Evolutionary conservation across 1,140 invertebrate species (phyloP).

Genomic region (Sitophilus oryzae): DNA sequence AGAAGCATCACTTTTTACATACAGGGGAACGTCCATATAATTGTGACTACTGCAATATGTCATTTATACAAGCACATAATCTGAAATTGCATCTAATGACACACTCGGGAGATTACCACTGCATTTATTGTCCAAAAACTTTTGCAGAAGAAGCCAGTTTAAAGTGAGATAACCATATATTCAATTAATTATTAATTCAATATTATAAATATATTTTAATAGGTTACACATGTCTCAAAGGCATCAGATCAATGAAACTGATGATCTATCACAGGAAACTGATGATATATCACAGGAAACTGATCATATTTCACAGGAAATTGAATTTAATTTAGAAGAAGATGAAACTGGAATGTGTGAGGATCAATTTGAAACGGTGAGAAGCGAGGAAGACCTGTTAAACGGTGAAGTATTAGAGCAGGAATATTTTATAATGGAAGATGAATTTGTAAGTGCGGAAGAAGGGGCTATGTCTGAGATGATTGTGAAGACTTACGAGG

Average conservation of each 20-base stretch:
- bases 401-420: neutral
- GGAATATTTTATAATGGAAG: neutral
- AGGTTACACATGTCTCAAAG: too few species aligned
- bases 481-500: neutral
- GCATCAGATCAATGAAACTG: too few species aligned
- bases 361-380: neutral
- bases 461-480: neutral
- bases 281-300: too few species aligned
- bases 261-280: too few species aligned
- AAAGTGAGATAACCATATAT: too few species aligned
- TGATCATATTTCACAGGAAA: neutral
- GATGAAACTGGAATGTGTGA: neutral
- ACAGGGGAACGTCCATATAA: slow-evolving; percentile 67
- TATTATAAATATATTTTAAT: too few species aligned
- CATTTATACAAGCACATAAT: slow-evolving; percentile 47
- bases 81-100: slow-evolving; percentile 33
- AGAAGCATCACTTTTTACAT: slow-evolving; percentile 53
- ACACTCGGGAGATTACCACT: slow-evolving; percentile 30
- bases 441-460: neutral
- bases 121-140: slow-evolving; percentile 27
- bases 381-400: neutral
- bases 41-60: slow-evolving; percentile 64
- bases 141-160: slow-evolving; percentile 30
- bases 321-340: too few species aligned
- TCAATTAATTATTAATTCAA: too few species aligned